phyloP scores from a whole-genome alignment of 2,888 invertebrate species.

The Sclerodermus sp. region DNA sequence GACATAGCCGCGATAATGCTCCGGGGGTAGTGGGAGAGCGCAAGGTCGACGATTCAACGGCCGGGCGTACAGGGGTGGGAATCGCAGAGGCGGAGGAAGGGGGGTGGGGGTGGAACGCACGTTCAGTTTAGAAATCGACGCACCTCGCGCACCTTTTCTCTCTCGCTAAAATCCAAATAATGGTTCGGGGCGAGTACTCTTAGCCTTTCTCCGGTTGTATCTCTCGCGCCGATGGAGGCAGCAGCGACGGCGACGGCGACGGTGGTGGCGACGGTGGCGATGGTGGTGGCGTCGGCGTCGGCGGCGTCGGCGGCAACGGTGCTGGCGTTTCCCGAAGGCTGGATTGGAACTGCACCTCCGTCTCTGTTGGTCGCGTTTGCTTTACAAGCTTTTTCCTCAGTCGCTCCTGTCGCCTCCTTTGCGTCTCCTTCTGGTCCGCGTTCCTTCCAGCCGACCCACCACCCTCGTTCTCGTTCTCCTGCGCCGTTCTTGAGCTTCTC shows the following conservation, averaged over 20 bases:
- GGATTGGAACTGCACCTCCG: constrained; percentile 37
- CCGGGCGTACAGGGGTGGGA: too few species aligned
- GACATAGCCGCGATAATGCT: too few species aligned
- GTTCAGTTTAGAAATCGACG: too few species aligned
- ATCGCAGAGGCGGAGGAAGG: too few species aligned
- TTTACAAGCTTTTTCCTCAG: constrained; percentile 27
- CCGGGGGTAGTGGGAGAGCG: too few species aligned
- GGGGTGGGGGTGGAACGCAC: too few species aligned
- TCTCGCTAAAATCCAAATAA: constrained; percentile 53
- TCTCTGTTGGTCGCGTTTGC: constrained; percentile 31
- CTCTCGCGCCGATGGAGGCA: constrained; percentile 20
- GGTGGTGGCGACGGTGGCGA: too few species aligned
- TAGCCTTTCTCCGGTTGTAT: constrained; percentile 3
- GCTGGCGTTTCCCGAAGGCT: constrained; percentile 30
- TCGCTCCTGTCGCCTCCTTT: constrained; percentile 27
- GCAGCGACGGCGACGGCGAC: too few species aligned
- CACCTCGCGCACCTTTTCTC: constrained; percentile 51
- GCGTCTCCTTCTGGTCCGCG: constrained; percentile 11
- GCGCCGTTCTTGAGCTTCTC: constrained; percentile 11
- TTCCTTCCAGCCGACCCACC: constrained; percentile 15
- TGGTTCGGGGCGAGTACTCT: constrained; percentile 42
- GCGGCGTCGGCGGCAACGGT: too few species aligned
- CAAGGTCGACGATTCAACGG: too few species aligned
- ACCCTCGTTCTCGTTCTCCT: constrained; percentile 17
- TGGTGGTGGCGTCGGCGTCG: too few species aligned